Conservation (phyloP, 2,797 vertebrate genomes). For the Pangasius djambal region DNA sequence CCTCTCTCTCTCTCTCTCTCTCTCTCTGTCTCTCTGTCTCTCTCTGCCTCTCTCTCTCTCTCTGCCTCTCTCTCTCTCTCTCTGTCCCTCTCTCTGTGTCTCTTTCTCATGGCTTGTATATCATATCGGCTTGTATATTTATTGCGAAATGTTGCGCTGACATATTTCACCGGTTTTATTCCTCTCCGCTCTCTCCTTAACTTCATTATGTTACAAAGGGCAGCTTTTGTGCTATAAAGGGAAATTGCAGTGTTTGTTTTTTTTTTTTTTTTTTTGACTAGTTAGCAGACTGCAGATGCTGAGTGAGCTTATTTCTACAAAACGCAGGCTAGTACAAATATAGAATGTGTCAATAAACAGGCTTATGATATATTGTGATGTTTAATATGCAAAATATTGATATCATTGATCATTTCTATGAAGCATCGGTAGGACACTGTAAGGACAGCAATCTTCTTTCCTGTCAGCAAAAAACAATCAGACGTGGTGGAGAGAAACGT, state of each 20-base stretch:
- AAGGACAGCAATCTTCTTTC: not conserved
- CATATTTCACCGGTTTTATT: not conserved
- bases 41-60: no score
- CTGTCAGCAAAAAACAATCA: not conserved
- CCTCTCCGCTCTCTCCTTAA: not conserved
- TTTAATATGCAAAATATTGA: not conserved
- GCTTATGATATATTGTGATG: not conserved
- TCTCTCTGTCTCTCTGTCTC: no score
- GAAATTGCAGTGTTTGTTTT: conserved; percentile 16
- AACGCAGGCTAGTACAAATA: not conserved
- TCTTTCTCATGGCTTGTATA: not conserved
- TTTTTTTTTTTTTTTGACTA: not conserved
- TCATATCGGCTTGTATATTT: not conserved
- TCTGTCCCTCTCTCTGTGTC: not conserved
- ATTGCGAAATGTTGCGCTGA: conserved; percentile 24
- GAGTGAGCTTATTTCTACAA: not conserved
- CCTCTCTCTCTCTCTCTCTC: not conserved
- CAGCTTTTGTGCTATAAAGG: conserved; percentile 14
- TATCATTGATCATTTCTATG: not conserved
- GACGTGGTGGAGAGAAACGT: not conserved
- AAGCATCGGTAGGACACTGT: not conserved
- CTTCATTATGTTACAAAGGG: conserved; percentile 14
- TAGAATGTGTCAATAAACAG: not conserved
- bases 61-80: no score
- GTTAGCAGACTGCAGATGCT: not conserved